A percentile compares a stretch with the other conserved stretches of the same genome.
phyloP scores from a whole-genome alignment of 2,113 vertebrate genomes.

The Silurus asotus region DNA sequence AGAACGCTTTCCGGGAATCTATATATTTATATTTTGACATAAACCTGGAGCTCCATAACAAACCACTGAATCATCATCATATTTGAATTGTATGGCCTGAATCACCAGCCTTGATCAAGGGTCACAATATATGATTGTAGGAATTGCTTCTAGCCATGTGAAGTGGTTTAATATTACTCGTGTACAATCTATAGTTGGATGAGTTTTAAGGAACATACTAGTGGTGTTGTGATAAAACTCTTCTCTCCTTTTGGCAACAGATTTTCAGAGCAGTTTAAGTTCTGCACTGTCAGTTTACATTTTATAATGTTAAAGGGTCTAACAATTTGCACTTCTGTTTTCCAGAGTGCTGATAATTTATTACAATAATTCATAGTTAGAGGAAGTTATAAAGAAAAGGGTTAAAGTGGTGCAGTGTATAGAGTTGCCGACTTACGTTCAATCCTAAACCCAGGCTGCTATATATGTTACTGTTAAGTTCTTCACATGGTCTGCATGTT shows the following conservation, averaged over 20 bases:
- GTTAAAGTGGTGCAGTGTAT: neutral
- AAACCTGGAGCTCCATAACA: constrained; percentile 4
- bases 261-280: neutral
- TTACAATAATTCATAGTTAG: neutral
- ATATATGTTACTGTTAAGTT: neutral
- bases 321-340: neutral
- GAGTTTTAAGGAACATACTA: neutral
- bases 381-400: neutral
- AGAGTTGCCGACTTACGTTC: neutral
- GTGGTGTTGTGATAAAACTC: neutral
- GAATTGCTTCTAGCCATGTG: neutral
- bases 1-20: no score
- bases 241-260: neutral
- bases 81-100: constrained; percentile 38
- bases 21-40: neutral
- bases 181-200: neutral
- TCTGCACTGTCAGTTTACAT: neutral
- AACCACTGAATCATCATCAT: constrained; percentile 28
- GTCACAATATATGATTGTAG: constrained; percentile 20
- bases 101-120: constrained; percentile 16
- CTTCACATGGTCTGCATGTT: neutral
- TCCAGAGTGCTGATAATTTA: neutral
- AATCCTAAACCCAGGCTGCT: neutral
- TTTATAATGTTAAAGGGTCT: neutral
- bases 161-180: neutral